Conservation (phyloP, 2,797 vertebrate species). For the Scarus forsteni region DNA sequence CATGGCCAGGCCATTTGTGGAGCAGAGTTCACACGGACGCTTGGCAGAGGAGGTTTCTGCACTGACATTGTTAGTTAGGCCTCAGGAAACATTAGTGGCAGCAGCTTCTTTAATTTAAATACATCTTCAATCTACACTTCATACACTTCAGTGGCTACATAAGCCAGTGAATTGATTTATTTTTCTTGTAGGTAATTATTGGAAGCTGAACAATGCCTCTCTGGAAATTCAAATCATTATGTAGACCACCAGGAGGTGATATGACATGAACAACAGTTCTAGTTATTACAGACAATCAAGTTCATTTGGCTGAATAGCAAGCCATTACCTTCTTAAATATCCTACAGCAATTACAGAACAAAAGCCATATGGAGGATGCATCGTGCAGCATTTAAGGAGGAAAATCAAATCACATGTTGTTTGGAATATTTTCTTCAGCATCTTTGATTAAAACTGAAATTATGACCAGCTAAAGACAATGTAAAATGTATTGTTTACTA, state of each 20-base stretch:
- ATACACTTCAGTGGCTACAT: slow-evolving; percentile 23
- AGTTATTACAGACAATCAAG: slow-evolving; percentile 19
- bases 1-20: slow-evolving; percentile 79
- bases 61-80: slow-evolving; percentile 65
- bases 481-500: not conserved
- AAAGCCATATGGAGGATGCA: slow-evolving; percentile 3
- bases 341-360: slow-evolving; percentile 34
- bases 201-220: slow-evolving; percentile 4
- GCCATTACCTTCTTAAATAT: slow-evolving; percentile 30
- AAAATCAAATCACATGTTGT: not conserved
- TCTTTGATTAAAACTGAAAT: slow-evolving; percentile 6
- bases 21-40: slow-evolving; percentile 78
- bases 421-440: slow-evolving; percentile 4
- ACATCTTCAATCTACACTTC: slow-evolving; percentile 45
- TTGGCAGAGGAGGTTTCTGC: slow-evolving; percentile 74
- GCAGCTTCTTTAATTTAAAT: slow-evolving; percentile 58
- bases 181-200: not conserved
- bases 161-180: not conserved
- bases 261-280: slow-evolving; percentile 5
- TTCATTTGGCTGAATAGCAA: slow-evolving; percentile 34
- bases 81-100: slow-evolving; percentile 60
- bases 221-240: slow-evolving; percentile 23
- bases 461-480: not conserved
- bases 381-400: slow-evolving; percentile 7
- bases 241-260: slow-evolving; percentile 33